A percentile compares a stretch with the other conserved stretches of the same genome.
Conservation (phyloP, 2,113 vertebrate genomes). For the Anarrhichthys ocellatus region DNA sequence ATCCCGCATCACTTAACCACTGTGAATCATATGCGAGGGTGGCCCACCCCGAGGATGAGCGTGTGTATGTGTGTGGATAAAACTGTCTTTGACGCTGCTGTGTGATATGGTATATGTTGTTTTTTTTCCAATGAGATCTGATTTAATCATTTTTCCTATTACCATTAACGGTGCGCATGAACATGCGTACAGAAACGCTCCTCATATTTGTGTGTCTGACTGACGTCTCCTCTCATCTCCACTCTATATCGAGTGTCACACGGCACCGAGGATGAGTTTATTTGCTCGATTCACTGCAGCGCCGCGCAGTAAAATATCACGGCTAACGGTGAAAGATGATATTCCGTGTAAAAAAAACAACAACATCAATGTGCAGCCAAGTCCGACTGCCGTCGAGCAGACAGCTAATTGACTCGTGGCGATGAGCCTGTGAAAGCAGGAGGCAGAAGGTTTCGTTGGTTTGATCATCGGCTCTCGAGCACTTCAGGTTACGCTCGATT, state of each 20-base stretch:
- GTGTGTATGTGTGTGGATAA: neutral
- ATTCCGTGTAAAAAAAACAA: constrained; percentile 24
- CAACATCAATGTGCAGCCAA: constrained; percentile 48
- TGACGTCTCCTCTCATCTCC: neutral
- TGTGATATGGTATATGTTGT: neutral
- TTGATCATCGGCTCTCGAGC: constrained; percentile 24
- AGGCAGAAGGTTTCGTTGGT: constrained; percentile 14
- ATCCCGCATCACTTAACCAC: constrained; percentile 27
- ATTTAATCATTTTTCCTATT: neutral
- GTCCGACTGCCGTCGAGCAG: constrained; percentile 36
- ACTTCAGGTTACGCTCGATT: neutral
- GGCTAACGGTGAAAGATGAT: constrained; percentile 37
- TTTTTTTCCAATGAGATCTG: neutral
- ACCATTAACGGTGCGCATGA: neutral
- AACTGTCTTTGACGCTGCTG: neutral
- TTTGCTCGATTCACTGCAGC: constrained; percentile 41
- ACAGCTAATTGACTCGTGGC: constrained; percentile 45
- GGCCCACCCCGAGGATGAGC: neutral
- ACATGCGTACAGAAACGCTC: neutral
- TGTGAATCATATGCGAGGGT: constrained; percentile 4
- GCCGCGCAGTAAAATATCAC: constrained; percentile 19
- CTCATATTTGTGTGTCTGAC: neutral
- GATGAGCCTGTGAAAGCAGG: constrained; percentile 7
- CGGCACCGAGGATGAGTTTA: constrained; percentile 36
- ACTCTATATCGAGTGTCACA: neutral